Conservation (phyloP, 2,797 vertebrate species). For the Sarcoramphus papa region DNA sequence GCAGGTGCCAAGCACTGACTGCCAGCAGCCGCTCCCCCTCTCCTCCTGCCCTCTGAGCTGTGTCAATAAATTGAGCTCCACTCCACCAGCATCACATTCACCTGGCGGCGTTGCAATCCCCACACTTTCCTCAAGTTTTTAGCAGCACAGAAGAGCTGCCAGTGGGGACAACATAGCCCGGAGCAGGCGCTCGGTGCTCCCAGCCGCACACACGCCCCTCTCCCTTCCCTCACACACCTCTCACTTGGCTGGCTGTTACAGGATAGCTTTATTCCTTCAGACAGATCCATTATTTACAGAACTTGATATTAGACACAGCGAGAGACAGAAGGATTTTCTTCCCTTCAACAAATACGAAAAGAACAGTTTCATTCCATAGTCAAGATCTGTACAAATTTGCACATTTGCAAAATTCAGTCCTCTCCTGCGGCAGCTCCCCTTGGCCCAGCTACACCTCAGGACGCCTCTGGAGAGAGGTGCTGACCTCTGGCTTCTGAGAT, state of each 20-base stretch:
- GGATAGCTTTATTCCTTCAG: conserved; percentile 72
- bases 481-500: not conserved
- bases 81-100: not conserved
- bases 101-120: not conserved
- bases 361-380: conserved; percentile 1
- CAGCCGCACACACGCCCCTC: fast-evolving
- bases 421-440: not conserved
- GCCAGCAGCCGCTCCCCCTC: not conserved
- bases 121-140: not conserved
- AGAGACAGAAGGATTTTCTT: conserved; percentile 20
- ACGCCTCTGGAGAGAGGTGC: not conserved
- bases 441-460: not conserved
- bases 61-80: not conserved
- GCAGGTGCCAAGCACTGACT: not conserved
- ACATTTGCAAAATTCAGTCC: not conserved
- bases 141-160: not conserved
- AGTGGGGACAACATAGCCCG: fast-evolving
- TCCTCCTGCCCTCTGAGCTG: not conserved
- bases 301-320: conserved; percentile 24
- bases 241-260: not conserved
- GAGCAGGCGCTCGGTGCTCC: not conserved
- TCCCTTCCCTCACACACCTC: not conserved
- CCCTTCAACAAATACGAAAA: conserved; percentile 43
- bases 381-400: conserved; percentile 1
- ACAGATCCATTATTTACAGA: conserved; percentile 69